Evolutionary conservation across 2,888 invertebrate species (phyloP).

Genomic region (Marasmarcha lunaedactyla): DNA sequence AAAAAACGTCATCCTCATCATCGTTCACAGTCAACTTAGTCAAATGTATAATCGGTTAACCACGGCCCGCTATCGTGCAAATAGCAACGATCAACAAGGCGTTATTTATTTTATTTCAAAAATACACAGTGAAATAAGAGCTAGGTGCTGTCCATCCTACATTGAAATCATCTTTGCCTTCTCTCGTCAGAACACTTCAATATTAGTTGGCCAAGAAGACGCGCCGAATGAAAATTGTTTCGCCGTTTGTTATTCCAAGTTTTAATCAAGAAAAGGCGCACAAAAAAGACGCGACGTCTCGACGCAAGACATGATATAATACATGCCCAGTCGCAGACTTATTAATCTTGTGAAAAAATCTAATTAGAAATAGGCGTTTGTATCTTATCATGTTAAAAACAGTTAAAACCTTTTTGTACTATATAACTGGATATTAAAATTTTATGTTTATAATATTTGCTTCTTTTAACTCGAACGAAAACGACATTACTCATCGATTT

Average conservation of each 20-base stretch:
- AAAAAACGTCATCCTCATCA: too few species aligned
- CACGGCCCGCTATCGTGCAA: too few species aligned
- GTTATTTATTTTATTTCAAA: too few species aligned
- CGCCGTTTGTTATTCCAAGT: slow-evolving; percentile 60
- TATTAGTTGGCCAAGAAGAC: slow-evolving; percentile 41
- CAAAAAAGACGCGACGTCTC: slow-evolving; percentile 31
- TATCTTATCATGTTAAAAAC: too few species aligned
- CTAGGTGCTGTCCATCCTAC: not conserved
- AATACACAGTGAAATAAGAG: not conserved
- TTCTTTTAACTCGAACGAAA: too few species aligned
- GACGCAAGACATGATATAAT: slow-evolving; percentile 30
- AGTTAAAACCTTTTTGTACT: too few species aligned
- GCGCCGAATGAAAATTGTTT: slow-evolving; percentile 49
- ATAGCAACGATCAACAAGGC: too few species aligned
- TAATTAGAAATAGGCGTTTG: slow-evolving; percentile 32
- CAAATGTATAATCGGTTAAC: too few species aligned
- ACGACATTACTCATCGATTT: too few species aligned
- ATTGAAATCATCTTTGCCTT: not conserved
- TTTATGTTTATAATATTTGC: too few species aligned
- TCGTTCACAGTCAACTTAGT: too few species aligned
- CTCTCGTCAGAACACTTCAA: slow-evolving; percentile 36
- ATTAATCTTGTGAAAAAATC: slow-evolving; percentile 47
- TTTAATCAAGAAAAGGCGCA: slow-evolving; percentile 57
- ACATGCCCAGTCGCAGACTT: slow-evolving; percentile 25
- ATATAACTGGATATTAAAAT: too few species aligned